Base-by-base conservation (phyloP, 2,888 invertebrate genomes). In the Sthenelais limicola region DNA sequence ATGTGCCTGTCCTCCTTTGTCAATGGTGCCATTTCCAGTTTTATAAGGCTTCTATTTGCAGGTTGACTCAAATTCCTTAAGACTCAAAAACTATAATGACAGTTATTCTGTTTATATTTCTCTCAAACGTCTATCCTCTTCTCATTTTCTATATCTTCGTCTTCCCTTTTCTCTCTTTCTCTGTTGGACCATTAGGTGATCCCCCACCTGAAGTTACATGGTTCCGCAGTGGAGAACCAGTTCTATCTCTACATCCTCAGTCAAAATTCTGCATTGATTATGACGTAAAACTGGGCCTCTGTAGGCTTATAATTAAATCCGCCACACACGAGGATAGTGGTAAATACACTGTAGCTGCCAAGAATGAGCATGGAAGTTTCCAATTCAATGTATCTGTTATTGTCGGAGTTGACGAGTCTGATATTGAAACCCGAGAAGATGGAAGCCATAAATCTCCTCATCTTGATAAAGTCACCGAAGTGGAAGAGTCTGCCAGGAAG, bases 281-380 rank as follows among this genome's bases (percentile, higher is more conserved):
- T 43, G 79, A 80, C 21, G 76, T 75, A n/a, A 76, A 32, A 3
- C 38, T 47, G 3, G 71, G 78, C 51, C 66, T 80, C 7, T 79
- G 79, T 72, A 78, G 74, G 4, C 74, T 83, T 48, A 76, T 79
- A 70, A 80, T 84, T 24, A 32, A 35, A 0, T 71, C 78, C 26
- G 79, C 79, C 0, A 52, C 48, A 3, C 70, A 72, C 4, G 67
- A 74, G 4, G 83, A 85, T 73, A 74, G 77, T 2, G 84, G 83
- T 3, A 80, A 77, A 5, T 85, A 85, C 76, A 78, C 79, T 28
- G 76, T 84, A 35, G 75, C 74, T 18, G 83, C 82, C 38, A 75
- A 76, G 72, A 82, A 82, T 43, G 68, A 67, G 9, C 51, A 56
- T 15, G 74, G 76, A 24, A 62, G 24, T 18, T 72, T 35, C n/a